Evolutionary conservation across 2,113 vertebrate genomes (phyloP).

Genomic region (Leptocoma aspasia): DNA sequence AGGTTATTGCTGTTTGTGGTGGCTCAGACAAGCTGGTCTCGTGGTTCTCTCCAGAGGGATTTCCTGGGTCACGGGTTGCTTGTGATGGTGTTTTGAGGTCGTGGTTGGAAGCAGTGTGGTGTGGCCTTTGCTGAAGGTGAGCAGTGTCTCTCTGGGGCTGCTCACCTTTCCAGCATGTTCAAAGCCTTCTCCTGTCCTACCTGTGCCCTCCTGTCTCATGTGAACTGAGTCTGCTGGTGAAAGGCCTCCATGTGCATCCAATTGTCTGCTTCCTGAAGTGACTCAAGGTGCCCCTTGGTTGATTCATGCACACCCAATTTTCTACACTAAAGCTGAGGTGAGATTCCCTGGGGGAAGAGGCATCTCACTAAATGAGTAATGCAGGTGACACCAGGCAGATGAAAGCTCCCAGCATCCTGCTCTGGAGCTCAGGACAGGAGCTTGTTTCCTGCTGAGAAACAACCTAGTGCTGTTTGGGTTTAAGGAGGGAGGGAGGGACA

Average conservation of each 20-base stretch:
- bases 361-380: neutral
- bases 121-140: neutral
- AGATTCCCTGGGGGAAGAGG: neutral
- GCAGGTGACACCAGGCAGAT: neutral
- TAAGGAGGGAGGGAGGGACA: neutral
- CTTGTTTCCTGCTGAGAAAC: neutral
- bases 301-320: neutral
- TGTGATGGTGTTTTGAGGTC: neutral
- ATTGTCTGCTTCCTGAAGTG: neutral
- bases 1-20: neutral
- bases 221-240: neutral
- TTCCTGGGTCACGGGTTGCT: neutral
- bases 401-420: neutral
- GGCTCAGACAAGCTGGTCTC: neutral
- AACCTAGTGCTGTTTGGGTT: neutral
- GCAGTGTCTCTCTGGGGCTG: neutral
- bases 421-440: neutral
- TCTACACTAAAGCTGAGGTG: neutral
- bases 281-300: neutral
- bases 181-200: neutral
- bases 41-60: neutral
- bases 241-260: accelerated
- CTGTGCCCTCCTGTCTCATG: neutral
- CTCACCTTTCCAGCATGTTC: accelerated
- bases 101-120: neutral